These are phyloP conservation scores for Pygoscelis antarcticus DNA, from an alignment of 2,113 vertebrate species.

Conservation along the genomic window DNA sequence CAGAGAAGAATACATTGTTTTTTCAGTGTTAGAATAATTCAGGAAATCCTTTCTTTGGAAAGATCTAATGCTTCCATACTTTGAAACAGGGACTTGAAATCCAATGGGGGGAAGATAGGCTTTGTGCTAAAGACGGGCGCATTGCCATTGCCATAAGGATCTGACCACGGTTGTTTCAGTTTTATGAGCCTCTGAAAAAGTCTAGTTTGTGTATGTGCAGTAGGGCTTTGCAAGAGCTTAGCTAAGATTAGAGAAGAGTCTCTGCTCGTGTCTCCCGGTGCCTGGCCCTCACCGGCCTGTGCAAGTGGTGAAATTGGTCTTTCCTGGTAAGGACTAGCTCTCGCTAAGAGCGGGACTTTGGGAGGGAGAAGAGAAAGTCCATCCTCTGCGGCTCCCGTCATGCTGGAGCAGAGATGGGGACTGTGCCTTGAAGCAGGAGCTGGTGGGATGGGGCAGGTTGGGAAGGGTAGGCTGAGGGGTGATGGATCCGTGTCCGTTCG, in stretches of 20 bases:
- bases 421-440: neutral
- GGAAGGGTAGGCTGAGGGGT: neutral
- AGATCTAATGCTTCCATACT: neutral
- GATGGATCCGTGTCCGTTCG: neutral
- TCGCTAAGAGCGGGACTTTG: neutral
- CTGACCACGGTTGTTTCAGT: neutral
- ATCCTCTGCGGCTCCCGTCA: fast-evolving
- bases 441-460: neutral
- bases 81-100: neutral
- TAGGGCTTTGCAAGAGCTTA: slow-evolving; percentile 15
- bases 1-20: neutral
- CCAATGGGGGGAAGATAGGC: neutral
- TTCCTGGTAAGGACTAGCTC: neutral
- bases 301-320: neutral
- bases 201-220: neutral
- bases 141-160: neutral
- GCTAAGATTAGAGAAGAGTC: slow-evolving; percentile 4
- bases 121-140: neutral
- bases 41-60: slow-evolving; percentile 51
- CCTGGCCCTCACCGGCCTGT: neutral
- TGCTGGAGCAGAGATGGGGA: neutral
- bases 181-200: neutral
- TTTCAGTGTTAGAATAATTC: slow-evolving; percentile 22
- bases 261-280: neutral
- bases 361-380: neutral